These are phyloP conservation scores for Ceyx margarethae DNA, from an alignment of 2,113 vertebrate species.

Conservation along the genomic window DNA sequence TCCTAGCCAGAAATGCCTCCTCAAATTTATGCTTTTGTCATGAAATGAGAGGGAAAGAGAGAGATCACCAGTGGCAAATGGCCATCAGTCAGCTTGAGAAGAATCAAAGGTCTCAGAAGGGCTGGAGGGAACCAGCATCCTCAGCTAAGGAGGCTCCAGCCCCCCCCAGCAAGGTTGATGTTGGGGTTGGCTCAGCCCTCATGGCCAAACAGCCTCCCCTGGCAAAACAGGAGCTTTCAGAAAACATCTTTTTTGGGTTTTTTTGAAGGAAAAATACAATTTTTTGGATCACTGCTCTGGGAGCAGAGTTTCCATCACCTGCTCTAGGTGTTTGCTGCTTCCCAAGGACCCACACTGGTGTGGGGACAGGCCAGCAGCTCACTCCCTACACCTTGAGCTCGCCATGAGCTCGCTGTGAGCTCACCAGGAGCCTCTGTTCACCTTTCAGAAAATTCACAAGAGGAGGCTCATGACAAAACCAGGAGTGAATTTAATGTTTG, in stretches of 20 bases:
- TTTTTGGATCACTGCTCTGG: background rate
- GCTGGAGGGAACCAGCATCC: background rate
- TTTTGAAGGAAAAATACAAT: background rate
- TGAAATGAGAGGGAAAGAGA: background rate
- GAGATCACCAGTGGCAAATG: background rate
- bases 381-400: accelerated
- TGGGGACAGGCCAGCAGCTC: background rate
- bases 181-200: background rate
- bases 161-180: background rate
- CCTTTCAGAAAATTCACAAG: background rate
- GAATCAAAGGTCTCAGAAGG: background rate
- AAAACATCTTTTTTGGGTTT: background rate
- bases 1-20: background rate
- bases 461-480: background rate
- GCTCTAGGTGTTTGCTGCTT: background rate
- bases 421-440: accelerated
- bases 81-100: background rate
- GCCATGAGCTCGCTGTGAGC: background rate
- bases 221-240: accelerated
- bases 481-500: background rate
- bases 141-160: background rate
- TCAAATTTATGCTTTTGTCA: background rate
- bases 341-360: accelerated
- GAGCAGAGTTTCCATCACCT: background rate
- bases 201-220: accelerated